Conservation (phyloP, 2,888 invertebrate species). For the Lithophane socia region DNA sequence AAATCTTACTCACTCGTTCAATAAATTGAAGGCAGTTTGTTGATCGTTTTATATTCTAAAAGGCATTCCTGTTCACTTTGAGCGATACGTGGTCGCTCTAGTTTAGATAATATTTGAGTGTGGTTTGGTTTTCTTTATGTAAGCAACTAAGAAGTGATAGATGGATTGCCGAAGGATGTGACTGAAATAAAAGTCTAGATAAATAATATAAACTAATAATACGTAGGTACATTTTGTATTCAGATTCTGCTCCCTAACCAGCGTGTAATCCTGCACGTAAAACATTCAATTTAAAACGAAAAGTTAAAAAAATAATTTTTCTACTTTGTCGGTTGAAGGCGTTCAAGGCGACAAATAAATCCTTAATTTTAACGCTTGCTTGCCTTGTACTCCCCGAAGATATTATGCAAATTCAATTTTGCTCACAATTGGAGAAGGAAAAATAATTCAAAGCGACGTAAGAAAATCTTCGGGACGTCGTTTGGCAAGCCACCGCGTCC, state of each 20-base stretch:
- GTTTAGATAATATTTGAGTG: not conserved
- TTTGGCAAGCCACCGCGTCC: not conserved
- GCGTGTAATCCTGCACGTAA: not conserved
- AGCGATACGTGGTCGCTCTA: conserved; percentile 20
- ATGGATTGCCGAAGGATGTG: not conserved
- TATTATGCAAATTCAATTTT: not conserved
- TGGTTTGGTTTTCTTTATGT: not conserved
- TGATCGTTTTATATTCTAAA: conserved; percentile 13
- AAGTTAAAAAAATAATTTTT: not conserved
- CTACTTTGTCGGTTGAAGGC: not conserved
- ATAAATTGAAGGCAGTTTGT: not conserved
- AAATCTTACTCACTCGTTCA: not conserved
- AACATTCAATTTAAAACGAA: too few species aligned
- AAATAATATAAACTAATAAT: not conserved
- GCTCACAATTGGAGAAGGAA: not conserved
- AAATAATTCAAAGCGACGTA: not conserved
- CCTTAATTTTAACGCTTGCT: not conserved
- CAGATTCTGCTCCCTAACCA: too few species aligned
- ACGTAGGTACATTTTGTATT: not conserved
- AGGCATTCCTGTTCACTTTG: conserved; percentile 19
- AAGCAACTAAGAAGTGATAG: not conserved
- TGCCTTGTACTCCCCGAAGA: not conserved
- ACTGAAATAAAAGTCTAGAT: not conserved
- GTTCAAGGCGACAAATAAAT: not conserved
- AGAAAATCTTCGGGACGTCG: not conserved